A percentile compares a stretch with the other conserved stretches of the same genome.
phyloP scores from a whole-genome alignment of 2,113 vertebrate species.

The Climacteris rufus region DNA sequence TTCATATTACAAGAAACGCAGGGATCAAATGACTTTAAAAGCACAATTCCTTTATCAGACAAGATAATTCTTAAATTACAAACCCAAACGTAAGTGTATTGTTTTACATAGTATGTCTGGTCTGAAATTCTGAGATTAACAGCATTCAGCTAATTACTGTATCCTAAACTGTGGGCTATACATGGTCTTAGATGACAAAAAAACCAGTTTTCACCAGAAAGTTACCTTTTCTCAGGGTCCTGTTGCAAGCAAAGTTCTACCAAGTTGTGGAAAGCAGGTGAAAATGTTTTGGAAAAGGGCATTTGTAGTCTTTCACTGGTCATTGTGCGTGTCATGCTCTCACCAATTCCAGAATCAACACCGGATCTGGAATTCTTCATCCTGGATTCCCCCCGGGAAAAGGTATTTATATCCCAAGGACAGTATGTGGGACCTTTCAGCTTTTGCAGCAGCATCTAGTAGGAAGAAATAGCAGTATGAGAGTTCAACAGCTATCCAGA shows the following conservation, averaged over 20 bases:
- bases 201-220: background rate
- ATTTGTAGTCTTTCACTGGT: constrained; percentile 85
- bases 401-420: constrained; percentile 81
- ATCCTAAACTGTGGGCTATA: background rate
- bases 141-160: background rate
- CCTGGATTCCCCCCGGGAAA: constrained; percentile 82
- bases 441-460: constrained; percentile 95
- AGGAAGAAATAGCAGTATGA: background rate
- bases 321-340: constrained; percentile 84
- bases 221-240: constrained; percentile 87
- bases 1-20: background rate
- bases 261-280: constrained; percentile 88
- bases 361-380: constrained; percentile 91
- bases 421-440: constrained; percentile 86
- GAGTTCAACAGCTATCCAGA: background rate
- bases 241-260: constrained; percentile 93
- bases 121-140: background rate
- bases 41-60: background rate
- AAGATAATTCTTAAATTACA: background rate
- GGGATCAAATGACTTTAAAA: background rate
- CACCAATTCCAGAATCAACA: constrained; percentile 93
- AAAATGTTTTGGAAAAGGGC: constrained; percentile 88
- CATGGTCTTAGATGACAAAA: background rate
- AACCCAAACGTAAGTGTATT: background rate
- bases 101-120: background rate